Percentiles rank a stretch among this genome's conserved stretches.
Evolutionary conservation across 2,797 vertebrate genomes (phyloP).

Genomic region (Sternotherus odoratus): DNA sequence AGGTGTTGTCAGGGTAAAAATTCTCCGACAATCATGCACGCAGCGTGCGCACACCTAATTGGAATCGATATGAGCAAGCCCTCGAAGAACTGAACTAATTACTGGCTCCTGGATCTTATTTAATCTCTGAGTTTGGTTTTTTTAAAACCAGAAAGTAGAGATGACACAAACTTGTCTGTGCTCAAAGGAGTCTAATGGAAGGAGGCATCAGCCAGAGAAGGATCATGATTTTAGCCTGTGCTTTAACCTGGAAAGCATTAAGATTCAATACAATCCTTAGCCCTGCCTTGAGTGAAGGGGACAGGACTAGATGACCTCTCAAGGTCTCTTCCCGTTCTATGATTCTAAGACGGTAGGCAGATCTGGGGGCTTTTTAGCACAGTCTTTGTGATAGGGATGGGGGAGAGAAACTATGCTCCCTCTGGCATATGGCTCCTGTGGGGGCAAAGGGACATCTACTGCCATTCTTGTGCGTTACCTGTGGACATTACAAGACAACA

Average conservation of each 20-base stretch:
- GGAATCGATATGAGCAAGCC: too few species aligned
- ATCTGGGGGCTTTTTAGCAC: too few species aligned
- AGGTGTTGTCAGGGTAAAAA: too few species aligned
- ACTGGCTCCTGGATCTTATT: neutral
- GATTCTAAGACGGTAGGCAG: too few species aligned
- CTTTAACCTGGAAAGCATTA: neutral
- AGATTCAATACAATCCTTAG: too few species aligned
- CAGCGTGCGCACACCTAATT: too few species aligned
- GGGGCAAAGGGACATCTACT: neutral
- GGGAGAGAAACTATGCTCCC: neutral
- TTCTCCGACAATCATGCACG: too few species aligned
- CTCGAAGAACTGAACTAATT: neutral
- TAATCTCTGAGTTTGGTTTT: neutral
- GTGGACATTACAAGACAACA: constrained; percentile 19
- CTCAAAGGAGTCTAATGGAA: neutral
- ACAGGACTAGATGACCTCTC: too few species aligned
- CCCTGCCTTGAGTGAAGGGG: too few species aligned
- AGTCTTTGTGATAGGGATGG: neutral
- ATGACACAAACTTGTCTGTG: neutral
- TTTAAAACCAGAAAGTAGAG: neutral
- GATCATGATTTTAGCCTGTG: neutral
- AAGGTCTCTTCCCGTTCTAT: too few species aligned
- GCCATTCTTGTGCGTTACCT: neutral
- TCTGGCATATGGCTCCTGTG: neutral
- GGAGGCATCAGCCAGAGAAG: neutral